Conservation (phyloP, 2,797 vertebrate species). For the Poeciliopsis paucimaculata region DNA sequence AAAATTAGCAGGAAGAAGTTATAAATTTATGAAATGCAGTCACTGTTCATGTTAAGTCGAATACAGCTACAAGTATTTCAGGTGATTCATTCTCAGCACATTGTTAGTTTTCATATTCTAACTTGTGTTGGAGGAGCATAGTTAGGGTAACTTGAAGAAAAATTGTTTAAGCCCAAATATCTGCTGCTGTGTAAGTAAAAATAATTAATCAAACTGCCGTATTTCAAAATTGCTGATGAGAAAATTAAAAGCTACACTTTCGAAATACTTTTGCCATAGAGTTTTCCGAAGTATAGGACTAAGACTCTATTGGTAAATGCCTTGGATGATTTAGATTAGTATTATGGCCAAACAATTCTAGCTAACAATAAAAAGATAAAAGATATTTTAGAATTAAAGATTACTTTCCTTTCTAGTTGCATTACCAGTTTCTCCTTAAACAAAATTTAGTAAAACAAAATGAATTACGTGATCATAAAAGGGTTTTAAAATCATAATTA, state of each 20-base stretch:
- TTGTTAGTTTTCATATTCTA: not conserved
- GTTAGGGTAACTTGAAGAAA: not conserved
- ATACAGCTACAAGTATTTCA: not conserved
- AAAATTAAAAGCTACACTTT: not conserved
- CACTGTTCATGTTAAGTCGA: not conserved
- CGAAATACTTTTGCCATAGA: not conserved
- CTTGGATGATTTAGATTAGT: not conserved
- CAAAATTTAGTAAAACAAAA: not conserved
- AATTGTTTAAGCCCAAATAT: not conserved
- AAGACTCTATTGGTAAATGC: not conserved
- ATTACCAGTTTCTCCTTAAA: not conserved
- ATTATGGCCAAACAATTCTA: not conserved
- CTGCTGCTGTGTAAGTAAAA: not conserved
- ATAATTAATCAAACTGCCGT: not conserved
- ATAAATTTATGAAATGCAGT: not conserved
- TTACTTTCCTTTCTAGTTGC: not conserved
- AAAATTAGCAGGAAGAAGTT: not conserved
- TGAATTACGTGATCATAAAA: conserved; percentile 47
- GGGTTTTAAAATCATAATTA: conserved; percentile 42
- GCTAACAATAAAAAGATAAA: not conserved
- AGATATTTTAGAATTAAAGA: not conserved
- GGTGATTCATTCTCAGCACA: not conserved
- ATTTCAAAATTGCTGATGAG: not conserved
- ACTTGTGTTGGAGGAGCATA: not conserved
- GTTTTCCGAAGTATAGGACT: not conserved